Base-by-base conservation (phyloP, 2,888 invertebrate species). In the Orthosia gothica region DNA sequence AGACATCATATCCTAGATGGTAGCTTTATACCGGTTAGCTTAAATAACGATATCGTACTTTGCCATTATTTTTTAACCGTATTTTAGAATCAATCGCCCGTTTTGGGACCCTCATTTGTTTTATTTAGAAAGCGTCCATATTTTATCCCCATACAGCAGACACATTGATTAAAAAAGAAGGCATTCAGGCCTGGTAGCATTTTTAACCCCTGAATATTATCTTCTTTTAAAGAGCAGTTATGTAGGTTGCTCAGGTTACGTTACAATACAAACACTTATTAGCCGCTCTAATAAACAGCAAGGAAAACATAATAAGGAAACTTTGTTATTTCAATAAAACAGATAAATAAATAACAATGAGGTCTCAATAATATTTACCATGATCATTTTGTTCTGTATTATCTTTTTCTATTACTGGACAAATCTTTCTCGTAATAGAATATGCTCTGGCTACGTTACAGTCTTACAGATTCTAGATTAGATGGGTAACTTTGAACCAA, bases 291-390 rank as follows among this genome's bases (percentile, higher is more conserved):
- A 26, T 45, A 49, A 32, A 50, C 59, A 20, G 16, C n/a, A 63
- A 67, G 75, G 75, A 82, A 76, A 82, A 82, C 50, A 80, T 55
- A 63, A 76, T 63, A 82, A 82, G 79, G 77, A 80, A 76, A 80
- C 50, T 59, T 77, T 61, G 54, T 2, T 20, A 63, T 58, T 23
- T 50, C 15, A 54, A 67, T 80, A 49, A 74, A 47, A 50, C 62
- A 63, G 26, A 45, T 66, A 66, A 70, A 62, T 75, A 63, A 66
- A 63, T 70, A 59, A 66, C 55, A 66, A 76, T 70, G 45, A 47
- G 50, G 52, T 47, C 20, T 70, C 63, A 70, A 75, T 75, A 77
- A 59, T 81, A 55, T 74, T 80, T 67, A 64, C 68, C 20, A n/a
- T 23, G n/a, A 75, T 62, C 55, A 68, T 59, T 58, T 26, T 1